A percentile compares a stretch with the other conserved stretches of the same genome.
phyloP scores from a whole-genome alignment of 2,113 vertebrate species.

The Lamprologus callipterus region DNA sequence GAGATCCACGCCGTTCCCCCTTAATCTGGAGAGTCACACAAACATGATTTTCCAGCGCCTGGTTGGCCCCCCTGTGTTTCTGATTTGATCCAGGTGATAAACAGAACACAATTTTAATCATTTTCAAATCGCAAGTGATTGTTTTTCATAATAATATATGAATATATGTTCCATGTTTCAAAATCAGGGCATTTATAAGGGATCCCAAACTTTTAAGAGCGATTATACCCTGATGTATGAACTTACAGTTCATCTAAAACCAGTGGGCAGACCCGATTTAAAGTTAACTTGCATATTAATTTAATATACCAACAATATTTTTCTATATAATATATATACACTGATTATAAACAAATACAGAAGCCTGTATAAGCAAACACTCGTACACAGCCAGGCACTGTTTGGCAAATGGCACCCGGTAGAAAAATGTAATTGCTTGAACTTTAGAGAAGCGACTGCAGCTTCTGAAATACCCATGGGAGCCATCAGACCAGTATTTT shows the following conservation, averaged over 20 bases:
- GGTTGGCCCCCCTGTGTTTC: neutral
- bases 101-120: neutral
- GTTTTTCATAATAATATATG: neutral
- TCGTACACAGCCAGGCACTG: constrained; percentile 1
- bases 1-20: neutral
- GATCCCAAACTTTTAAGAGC: neutral
- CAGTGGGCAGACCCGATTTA: neutral
- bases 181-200: neutral
- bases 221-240: neutral
- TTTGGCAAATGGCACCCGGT: constrained; percentile 54
- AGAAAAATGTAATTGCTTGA: constrained; percentile 64
- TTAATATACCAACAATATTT: neutral
- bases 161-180: neutral
- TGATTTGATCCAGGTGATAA: neutral
- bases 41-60: neutral
- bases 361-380: neutral
- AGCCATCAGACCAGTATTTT: constrained; percentile 56
- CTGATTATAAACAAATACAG: constrained; percentile 15
- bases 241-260: neutral
- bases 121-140: neutral
- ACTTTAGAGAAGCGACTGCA: constrained; percentile 60
- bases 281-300: neutral
- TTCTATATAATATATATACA: neutral
- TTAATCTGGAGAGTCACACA: neutral
- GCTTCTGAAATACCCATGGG: constrained; percentile 50